These are phyloP conservation scores for Ibycter americanus DNA, from an alignment of 2,797 vertebrate genomes.

Conservation along the genomic window DNA sequence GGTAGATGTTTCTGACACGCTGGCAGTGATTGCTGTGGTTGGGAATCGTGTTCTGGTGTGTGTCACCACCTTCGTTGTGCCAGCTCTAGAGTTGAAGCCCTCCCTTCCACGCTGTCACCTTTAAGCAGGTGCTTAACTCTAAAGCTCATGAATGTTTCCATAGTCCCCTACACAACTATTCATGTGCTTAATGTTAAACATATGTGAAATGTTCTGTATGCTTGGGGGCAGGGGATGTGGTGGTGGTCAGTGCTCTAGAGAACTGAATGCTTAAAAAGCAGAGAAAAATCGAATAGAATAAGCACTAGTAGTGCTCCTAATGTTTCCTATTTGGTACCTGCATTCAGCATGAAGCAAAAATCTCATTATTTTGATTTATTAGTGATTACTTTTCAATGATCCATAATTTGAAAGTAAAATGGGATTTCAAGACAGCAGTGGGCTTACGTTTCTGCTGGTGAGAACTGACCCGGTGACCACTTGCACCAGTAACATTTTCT, in stretches of 20 bases:
- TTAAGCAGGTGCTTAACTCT: background rate
- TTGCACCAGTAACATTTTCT: background rate
- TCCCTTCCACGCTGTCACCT: background rate
- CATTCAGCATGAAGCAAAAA: background rate
- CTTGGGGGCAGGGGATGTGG: background rate
- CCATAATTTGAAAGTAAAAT: background rate
- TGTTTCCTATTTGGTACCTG: background rate
- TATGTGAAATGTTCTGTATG: background rate
- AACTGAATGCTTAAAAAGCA: background rate
- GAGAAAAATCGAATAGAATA: background rate
- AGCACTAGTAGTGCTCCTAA: background rate
- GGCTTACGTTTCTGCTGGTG: background rate
- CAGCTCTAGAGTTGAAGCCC: background rate
- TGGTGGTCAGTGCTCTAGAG: background rate
- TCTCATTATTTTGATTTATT: background rate
- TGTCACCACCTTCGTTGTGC: fast-evolving
- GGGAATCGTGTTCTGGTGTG: background rate
- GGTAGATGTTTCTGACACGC: background rate
- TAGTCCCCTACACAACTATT: background rate
- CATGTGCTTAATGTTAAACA: background rate
- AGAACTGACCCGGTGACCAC: background rate
- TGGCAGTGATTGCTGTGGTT: background rate
- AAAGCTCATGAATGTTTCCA: background rate
- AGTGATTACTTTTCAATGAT: background rate
- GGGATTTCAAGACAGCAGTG: background rate